Conservation (phyloP, 2,113 vertebrate species). For the Myodes glareolus region DNA sequence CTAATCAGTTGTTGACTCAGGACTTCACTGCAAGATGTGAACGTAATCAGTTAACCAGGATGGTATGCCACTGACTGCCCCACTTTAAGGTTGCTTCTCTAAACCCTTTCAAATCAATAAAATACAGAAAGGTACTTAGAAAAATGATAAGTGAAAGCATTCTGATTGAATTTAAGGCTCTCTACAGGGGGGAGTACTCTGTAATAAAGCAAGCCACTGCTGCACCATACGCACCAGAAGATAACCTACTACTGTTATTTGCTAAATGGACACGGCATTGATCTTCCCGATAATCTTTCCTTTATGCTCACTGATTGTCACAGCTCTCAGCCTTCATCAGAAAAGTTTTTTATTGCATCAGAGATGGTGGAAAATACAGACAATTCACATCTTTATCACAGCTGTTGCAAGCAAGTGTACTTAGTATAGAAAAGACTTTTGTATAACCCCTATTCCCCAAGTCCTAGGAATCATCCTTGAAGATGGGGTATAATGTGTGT, state of each 20-base stretch:
- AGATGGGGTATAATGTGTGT: not conserved
- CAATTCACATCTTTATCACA: not conserved
- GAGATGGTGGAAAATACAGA: not conserved
- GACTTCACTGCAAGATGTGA: not conserved
- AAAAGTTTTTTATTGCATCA: not conserved
- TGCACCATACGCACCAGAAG: not conserved
- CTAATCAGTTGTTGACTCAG: not conserved
- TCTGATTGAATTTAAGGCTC: not conserved
- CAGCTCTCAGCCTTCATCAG: not conserved
- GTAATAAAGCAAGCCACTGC: no score
- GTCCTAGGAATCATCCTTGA: not conserved
- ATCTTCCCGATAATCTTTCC: not conserved
- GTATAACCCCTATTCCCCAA: not conserved
- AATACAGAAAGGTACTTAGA: not conserved
- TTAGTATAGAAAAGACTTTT: not conserved
- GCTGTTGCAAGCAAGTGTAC: not conserved
- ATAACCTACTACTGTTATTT: not conserved
- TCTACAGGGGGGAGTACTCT: no score
- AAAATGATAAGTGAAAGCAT: not conserved
- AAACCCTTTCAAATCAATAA: not conserved
- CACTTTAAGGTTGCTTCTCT: not conserved
- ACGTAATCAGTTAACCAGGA: not conserved
- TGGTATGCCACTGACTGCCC: not conserved
- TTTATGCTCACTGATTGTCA: not conserved
- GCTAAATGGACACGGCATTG: not conserved